Evolutionary conservation across 2,797 vertebrate species (phyloP).

Genomic region (Taeniopygia guttata): DNA sequence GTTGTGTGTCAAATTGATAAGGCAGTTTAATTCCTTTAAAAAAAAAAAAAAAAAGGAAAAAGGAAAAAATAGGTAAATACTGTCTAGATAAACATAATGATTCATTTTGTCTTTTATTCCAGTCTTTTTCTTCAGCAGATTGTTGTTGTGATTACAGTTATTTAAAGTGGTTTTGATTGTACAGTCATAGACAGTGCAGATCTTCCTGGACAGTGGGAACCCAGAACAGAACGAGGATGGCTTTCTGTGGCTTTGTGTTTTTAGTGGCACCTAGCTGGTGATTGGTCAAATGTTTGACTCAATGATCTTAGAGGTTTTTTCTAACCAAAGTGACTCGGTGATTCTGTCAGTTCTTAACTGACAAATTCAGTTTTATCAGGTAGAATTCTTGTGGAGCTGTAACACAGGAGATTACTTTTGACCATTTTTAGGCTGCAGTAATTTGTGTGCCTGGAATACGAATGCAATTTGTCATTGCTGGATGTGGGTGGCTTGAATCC

Average conservation of each 20-base stretch:
- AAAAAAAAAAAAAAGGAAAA: too few relatives aligned
- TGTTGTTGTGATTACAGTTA: not conserved
- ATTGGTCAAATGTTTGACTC: rapidly evolving
- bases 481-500: not conserved
- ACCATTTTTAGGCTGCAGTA: not conserved
- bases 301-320: not conserved
- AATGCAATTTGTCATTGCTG: not conserved
- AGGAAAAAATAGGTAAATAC: not conserved
- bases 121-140: not conserved
- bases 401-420: not conserved
- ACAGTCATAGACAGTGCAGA: not conserved
- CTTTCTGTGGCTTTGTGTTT: not conserved
- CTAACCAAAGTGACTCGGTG: not conserved
- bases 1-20: not conserved
- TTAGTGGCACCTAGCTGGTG: not conserved
- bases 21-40: not conserved
- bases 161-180: not conserved
- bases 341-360: not conserved
- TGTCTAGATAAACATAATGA: not conserved
- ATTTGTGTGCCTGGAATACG: not conserved
- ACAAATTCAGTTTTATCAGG: not conserved
- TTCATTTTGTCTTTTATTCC: not conserved
- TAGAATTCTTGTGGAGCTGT: not conserved
- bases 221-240: not conserved
- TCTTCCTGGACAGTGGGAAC: not conserved